Base-by-base conservation (phyloP, 2,797 vertebrate genomes). In the Helostoma temminkii region DNA sequence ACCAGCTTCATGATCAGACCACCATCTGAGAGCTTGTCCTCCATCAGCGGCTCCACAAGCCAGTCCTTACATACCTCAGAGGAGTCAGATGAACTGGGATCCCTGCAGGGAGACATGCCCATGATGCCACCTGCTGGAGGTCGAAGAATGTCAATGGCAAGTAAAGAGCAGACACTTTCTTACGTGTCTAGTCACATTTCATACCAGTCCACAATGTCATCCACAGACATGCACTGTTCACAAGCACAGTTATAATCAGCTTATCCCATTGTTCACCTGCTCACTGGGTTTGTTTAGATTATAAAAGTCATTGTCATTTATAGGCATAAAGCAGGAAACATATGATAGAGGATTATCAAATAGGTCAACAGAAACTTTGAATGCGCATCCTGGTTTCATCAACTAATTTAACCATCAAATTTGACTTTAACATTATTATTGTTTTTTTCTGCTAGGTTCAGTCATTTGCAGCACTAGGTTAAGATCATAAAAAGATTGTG, bases 131-230 rank as follows among this genome's bases (percentile, higher is more conserved):
- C 94, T 18, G 47, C 91, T 5, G 86, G 85, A 65, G 95, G 93
- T 26, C 93, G 93, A 34, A 94, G 95, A 78, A 93, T 96, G 90
- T 97, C 96, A 63, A 96, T 97, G 95, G 96, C 91, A 95, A 95
- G 96, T 96, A 94, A 82, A 88, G 39, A 48, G 58, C 76, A 76
- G 59, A 58, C n/a, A n/a, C n/a, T n/a, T n/a, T n/a, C n/a, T n/a
- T n/a, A 47, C 9, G 41, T 0, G 0, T n/a, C n/a, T n/a, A 59
- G 48, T 56, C 24, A 30, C 7, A 53, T 37, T 45, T 30, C 5
- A 53, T 12, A 1, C 4, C 4, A 15, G 32, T 58, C 3, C 15
- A 41, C 6, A 56, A 47, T 7, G 30, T 8, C 0, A 2, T 39
- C 2, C 25, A 41, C 21, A 28, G 16, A 19, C 16, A 19, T 36